Conservation (phyloP, 2,797 vertebrate genomes). For the Lateolabrax maculatus region DNA sequence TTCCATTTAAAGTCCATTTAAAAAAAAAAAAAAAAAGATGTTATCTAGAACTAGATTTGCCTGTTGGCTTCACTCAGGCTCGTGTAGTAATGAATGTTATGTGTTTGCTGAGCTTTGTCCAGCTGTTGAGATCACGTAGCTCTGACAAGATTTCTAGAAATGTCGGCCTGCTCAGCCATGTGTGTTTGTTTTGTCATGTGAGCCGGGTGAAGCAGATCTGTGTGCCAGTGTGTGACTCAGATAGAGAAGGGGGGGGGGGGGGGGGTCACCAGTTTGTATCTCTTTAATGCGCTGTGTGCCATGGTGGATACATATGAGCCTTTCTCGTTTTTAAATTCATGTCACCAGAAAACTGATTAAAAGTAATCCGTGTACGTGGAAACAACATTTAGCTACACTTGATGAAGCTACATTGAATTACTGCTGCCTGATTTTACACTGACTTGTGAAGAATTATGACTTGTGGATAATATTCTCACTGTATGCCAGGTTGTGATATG, state of each 20-base stretch:
- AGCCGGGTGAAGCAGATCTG: slow-evolving; percentile 11
- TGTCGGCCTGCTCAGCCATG: slow-evolving; percentile 26
- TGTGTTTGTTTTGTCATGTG: slow-evolving; percentile 61
- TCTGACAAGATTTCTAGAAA: slow-evolving; percentile 17
- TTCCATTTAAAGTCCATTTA: not conserved
- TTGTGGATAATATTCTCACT: not conserved
- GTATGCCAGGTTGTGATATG: not conserved
- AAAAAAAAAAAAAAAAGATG: not conserved
- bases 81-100: not conserved
- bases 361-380: not conserved
- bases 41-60: not conserved
- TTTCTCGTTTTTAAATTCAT: not conserved
- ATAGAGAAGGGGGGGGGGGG: not conserved
- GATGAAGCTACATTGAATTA: not conserved
- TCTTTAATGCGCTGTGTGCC: not conserved
- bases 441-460: not conserved
- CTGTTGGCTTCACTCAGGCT: not conserved
- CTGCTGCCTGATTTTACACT: not conserved
- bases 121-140: slow-evolving; percentile 32
- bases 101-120: slow-evolving; percentile 8
- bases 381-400: not conserved
- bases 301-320: not conserved
- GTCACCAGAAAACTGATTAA: not conserved
- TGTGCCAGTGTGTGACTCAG: slow-evolving; percentile 13
- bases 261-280: not conserved